Conservation (phyloP, 1,140 invertebrate species). For the Potamilus streckersoni region DNA sequence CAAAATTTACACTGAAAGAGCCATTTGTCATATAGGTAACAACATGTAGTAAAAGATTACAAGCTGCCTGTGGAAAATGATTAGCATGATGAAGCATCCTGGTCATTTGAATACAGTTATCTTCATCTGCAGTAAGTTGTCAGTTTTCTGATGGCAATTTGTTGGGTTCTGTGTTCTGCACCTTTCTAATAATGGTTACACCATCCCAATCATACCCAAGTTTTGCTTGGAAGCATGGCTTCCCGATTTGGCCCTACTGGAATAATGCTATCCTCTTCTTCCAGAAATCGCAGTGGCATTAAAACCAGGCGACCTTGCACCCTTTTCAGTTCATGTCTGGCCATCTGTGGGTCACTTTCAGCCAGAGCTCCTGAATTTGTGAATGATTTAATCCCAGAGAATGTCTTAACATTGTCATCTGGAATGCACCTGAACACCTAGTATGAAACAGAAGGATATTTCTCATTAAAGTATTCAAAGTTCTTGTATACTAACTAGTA, state of each 20-base stretch:
- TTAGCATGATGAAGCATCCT: no score
- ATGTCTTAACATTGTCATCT: slow-evolving; percentile 81
- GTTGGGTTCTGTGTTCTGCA: no score
- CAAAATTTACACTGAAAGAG: no score
- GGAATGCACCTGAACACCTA: slow-evolving; percentile 87
- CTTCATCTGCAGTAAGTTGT: no score
- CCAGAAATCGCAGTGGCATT: slow-evolving; percentile 87
- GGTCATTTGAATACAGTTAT: no score
- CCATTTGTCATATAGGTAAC: no score
- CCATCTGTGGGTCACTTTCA: slow-evolving; percentile 76
- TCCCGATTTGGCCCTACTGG: slow-evolving; percentile 84
- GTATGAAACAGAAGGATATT: slow-evolving; percentile 23
- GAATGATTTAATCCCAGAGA: slow-evolving; percentile 80
- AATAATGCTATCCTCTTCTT: slow-evolving; percentile 79
- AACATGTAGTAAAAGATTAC: no score
- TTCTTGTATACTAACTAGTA: no score
- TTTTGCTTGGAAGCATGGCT: slow-evolving; percentile 70
- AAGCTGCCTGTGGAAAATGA: no score
- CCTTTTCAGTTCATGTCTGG: slow-evolving; percentile 77
- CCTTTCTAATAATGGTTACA: no score
- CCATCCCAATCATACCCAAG: slow-evolving; percentile 67
- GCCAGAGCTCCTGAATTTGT: slow-evolving; percentile 77
- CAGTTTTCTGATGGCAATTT: no score
- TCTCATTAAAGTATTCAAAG: background rate
- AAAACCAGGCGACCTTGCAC: slow-evolving; percentile 86